Percentiles rank a stretch among this genome's conserved stretches.
These are phyloP conservation scores for Tychaedon coryphoeus DNA, from an alignment of 2,113 vertebrate genomes.

Conservation along the genomic window DNA sequence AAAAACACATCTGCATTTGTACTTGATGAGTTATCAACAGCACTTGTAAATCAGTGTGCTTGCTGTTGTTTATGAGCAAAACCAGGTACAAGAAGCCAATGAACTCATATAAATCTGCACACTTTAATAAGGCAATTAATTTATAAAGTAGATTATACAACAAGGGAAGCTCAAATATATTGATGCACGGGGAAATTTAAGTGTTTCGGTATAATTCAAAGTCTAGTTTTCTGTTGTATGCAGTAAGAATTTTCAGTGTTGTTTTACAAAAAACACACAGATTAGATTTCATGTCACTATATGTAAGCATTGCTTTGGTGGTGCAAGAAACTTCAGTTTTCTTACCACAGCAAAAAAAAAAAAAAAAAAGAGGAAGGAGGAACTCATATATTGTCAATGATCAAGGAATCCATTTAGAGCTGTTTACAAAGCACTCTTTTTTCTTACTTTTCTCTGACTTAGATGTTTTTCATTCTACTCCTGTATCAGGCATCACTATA, in stretches of 20 bases:
- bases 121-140: constrained; percentile 30
- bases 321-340: background rate
- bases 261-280: background rate
- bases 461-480: background rate
- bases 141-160: background rate
- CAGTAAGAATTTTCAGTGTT: background rate
- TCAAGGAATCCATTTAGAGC: background rate
- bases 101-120: background rate
- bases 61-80: background rate
- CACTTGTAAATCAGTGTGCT: background rate
- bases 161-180: background rate
- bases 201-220: background rate
- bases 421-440: background rate
- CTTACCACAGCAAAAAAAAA: background rate
- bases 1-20: background rate
- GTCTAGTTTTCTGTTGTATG: background rate
- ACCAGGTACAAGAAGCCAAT: background rate
- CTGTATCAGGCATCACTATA: background rate
- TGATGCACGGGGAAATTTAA: background rate
- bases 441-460: background rate
- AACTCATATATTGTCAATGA: background rate
- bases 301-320: background rate
- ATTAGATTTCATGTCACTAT: background rate
- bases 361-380: no score
- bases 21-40: background rate